These are phyloP conservation scores for Calameuta pallipes DNA, from an alignment of 2,888 invertebrate species.

Conservation along the genomic window DNA sequence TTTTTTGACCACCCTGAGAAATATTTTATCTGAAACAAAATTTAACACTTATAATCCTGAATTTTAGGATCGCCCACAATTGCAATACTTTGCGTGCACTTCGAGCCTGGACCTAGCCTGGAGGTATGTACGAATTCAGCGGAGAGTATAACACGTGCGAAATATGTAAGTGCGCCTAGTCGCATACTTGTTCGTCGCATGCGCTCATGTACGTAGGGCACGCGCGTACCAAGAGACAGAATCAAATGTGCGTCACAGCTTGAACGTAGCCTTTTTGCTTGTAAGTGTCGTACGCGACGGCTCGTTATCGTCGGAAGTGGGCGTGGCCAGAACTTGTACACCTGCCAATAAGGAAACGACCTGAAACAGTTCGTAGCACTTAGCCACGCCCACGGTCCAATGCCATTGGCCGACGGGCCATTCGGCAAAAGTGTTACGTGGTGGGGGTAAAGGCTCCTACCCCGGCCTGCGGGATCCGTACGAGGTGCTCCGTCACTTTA, in stretches of 20 bases:
- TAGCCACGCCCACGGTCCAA: constrained; percentile 20
- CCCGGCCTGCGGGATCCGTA: constrained; percentile 20
- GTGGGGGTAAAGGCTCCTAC: too few relatives aligned
- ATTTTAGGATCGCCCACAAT: too few relatives aligned
- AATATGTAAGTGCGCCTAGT: too few relatives aligned
- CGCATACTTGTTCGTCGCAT: too few relatives aligned
- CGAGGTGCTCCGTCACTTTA: constrained; percentile 21
- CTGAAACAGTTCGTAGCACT: constrained; percentile 18
- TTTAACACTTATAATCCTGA: not conserved
- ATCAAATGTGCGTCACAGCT: not conserved
- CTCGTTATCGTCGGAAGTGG: constrained; percentile 2
- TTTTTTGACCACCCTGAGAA: constrained; percentile 18
- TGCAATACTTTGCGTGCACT: too few relatives aligned
- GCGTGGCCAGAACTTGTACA: too few relatives aligned
- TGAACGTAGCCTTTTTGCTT: constrained; percentile 1
- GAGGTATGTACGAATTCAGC: too few relatives aligned
- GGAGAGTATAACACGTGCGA: too few relatives aligned
- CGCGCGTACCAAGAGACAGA: not conserved
- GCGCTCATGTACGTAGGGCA: not conserved
- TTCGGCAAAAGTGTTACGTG: too few relatives aligned
- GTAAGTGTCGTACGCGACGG: not conserved
- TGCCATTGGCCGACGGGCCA: constrained; percentile 29
- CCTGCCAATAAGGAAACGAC: not conserved
- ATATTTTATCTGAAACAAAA: constrained; percentile 12
- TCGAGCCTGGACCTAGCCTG: too few relatives aligned